These are phyloP conservation scores for Chunga burmeisteri DNA, from an alignment of 2,113 vertebrate species.

Conservation along the genomic window DNA sequence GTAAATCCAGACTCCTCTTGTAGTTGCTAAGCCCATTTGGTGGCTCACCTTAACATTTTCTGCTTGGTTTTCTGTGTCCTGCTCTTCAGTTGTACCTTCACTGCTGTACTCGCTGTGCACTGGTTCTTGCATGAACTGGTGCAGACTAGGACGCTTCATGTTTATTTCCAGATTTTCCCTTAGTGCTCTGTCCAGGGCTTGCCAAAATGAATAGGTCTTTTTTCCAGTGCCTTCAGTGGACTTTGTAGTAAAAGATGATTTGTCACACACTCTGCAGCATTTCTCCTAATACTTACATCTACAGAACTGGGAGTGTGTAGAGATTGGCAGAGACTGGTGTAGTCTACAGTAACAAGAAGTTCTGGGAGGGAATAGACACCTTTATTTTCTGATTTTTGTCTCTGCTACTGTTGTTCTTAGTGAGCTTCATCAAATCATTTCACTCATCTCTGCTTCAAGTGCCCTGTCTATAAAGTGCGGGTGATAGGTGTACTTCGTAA, in stretches of 20 bases:
- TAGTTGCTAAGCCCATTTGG: background rate
- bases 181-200: background rate
- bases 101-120: background rate
- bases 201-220: background rate
- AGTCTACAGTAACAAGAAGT: background rate
- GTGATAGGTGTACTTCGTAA: background rate
- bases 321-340: background rate
- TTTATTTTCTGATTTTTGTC: background rate
- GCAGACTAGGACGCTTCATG: background rate
- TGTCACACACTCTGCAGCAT: background rate
- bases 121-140: background rate
- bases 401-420: background rate
- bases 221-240: background rate
- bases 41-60: background rate
- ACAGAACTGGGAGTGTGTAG: background rate
- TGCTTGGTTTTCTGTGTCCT: background rate
- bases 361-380: background rate
- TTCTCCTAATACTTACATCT: background rate
- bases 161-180: background rate
- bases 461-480: background rate
- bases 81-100: background rate
- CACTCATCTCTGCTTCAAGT: background rate
- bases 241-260: background rate
- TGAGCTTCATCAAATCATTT: background rate
- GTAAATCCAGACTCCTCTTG: background rate